A percentile compares a stretch with the other conserved stretches of the same genome.
These are phyloP conservation scores for Lasioglossum lativentre DNA, from an alignment of 2,888 invertebrate species.

Conservation along the genomic window DNA sequence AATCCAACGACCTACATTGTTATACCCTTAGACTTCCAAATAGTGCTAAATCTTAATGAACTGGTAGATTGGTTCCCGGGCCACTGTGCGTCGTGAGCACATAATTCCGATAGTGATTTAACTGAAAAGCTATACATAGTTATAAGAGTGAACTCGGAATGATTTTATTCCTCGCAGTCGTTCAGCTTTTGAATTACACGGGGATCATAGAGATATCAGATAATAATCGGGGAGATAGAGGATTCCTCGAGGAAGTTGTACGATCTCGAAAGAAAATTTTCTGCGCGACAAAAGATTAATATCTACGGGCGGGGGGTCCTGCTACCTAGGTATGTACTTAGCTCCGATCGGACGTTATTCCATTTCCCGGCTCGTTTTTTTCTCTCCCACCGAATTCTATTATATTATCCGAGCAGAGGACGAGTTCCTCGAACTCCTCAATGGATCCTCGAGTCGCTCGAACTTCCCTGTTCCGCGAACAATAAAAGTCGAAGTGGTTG, in stretches of 20 bases:
- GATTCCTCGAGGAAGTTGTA: neutral
- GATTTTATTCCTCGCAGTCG: neutral
- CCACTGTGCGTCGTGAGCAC: too few relatives aligned
- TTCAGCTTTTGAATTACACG: neutral
- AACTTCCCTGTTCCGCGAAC: constrained; percentile 44
- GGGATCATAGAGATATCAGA: neutral
- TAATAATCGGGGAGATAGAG: neutral
- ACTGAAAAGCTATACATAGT: too few relatives aligned
- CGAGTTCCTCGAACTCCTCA: constrained; percentile 12
- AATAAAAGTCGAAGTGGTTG: constrained; percentile 61
- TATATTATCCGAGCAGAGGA: constrained; percentile 38
- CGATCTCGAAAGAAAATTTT: neutral
- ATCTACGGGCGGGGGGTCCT: constrained; percentile 7
- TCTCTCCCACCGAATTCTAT: constrained; percentile 31
- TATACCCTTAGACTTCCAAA: too few relatives aligned
- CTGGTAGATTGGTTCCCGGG: too few relatives aligned
- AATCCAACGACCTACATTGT: too few relatives aligned
- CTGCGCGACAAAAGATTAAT: constrained; percentile 28
- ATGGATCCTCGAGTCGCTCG: constrained; percentile 25
- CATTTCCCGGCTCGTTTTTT: constrained; percentile 9
- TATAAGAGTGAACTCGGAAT: neutral
- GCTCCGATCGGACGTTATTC: constrained; percentile 41
- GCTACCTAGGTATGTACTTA: constrained; percentile 15
- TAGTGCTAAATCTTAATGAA: too few relatives aligned
- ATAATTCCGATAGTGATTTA: too few relatives aligned